Percentiles rank a stretch among this genome's conserved stretches.
These are phyloP conservation scores for Agrotis puta DNA, from an alignment of 2,888 invertebrate genomes.

Conservation along the genomic window DNA sequence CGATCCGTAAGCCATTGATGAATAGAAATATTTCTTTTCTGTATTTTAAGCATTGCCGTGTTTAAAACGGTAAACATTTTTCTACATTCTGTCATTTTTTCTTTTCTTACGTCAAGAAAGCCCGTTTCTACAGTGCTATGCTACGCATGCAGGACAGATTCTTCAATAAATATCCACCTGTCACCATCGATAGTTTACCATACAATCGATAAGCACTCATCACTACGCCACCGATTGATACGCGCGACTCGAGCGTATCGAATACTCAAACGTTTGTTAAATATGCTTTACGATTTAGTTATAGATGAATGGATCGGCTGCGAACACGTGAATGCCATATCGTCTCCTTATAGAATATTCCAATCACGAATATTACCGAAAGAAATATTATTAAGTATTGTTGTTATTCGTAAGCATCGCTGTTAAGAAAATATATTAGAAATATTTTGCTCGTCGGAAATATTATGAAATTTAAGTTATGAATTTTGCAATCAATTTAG, in stretches of 20 bases:
- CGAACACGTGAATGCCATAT: constrained; percentile 40
- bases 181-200: constrained; percentile 9
- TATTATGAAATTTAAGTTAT: background rate
- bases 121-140: no score
- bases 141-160: no score
- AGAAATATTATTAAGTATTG: constrained; percentile 45
- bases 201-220: constrained; percentile 15
- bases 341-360: constrained; percentile 33
- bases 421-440: constrained; percentile 10
- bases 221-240: constrained; percentile 29
- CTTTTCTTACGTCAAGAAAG: no score
- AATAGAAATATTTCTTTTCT: no score
- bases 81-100: no score
- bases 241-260: constrained; percentile 39
- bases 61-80: no score
- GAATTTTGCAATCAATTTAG: background rate
- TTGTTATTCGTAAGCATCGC: constrained; percentile 15
- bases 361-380: constrained; percentile 32
- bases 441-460: constrained; percentile 9
- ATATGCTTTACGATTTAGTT: constrained; percentile 55
- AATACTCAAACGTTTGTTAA: constrained; percentile 49
- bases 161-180: no score
- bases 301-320: constrained; percentile 44
- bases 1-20: no score
- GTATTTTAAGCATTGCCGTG: no score